phyloP scores from a whole-genome alignment of 2,888 invertebrate species.

The Cremastobaeus sp. region DNA sequence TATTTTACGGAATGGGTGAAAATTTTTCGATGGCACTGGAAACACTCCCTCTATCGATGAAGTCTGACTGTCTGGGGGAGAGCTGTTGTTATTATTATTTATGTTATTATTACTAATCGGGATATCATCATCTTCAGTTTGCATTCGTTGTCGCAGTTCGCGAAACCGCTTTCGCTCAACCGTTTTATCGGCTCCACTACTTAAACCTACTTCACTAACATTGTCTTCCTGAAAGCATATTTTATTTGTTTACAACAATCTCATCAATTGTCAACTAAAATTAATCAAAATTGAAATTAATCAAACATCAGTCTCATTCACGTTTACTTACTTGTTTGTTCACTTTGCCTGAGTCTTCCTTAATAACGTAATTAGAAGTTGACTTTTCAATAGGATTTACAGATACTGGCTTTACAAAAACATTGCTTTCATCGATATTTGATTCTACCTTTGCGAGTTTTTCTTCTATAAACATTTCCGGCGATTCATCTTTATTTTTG shows the following conservation, averaged over 20 bases:
- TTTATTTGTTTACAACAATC: neutral
- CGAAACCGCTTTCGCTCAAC: slow-evolving; percentile 87
- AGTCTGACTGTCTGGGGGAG: slow-evolving; percentile 88
- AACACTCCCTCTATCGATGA: slow-evolving; percentile 88
- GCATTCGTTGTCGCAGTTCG: slow-evolving; percentile 90
- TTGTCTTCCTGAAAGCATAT: slow-evolving; percentile 78
- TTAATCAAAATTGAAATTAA: slow-evolving; percentile 9
- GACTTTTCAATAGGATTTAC: slow-evolving; percentile 72
- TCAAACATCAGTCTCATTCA: too few relatives aligned
- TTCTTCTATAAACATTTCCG: slow-evolving; percentile 65
- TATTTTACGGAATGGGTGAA: slow-evolving; percentile 90
- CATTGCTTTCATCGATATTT: slow-evolving; percentile 64
- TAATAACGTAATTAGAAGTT: slow-evolving; percentile 66
- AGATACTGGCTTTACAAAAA: slow-evolving; percentile 66
- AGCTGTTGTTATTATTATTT: slow-evolving; percentile 79
- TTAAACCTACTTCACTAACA: slow-evolving; percentile 63
- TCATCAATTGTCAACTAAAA: neutral
- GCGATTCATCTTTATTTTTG: slow-evolving; percentile 70
- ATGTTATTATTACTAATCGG: slow-evolving; percentile 68
- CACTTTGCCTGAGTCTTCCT: slow-evolving; percentile 63
- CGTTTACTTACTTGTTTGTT: slow-evolving; percentile 66
- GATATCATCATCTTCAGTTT: slow-evolving; percentile 90
- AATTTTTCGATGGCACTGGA: slow-evolving; percentile 82
- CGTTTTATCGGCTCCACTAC: slow-evolving; percentile 69
- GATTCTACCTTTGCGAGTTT: slow-evolving; percentile 62